Conservation (phyloP, 2,113 vertebrate species). For the Nesogale talazaci region DNA sequence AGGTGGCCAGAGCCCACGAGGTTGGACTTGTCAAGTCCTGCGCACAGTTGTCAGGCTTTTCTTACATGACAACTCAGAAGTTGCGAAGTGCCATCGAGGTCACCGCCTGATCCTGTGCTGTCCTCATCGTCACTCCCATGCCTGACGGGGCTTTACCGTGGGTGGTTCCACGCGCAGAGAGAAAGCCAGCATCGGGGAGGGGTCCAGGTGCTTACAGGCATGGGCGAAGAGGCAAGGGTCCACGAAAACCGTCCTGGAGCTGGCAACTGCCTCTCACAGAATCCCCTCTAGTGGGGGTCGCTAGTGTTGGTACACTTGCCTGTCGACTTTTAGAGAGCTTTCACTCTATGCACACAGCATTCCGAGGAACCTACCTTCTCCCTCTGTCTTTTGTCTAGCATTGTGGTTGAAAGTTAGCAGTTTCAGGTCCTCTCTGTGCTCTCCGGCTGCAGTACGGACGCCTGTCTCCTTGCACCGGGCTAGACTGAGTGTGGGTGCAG, state of each 20-base stretch:
- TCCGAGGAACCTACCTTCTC: neutral
- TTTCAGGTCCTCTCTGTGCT: neutral
- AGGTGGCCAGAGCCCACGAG: neutral
- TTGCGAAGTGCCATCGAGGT: no score
- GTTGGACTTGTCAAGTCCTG: neutral
- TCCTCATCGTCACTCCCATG: no score
- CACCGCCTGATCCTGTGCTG: no score
- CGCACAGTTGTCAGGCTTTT: neutral
- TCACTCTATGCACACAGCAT: no score
- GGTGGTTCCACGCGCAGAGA: no score
- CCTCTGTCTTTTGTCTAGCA: neutral
- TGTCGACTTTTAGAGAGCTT: no score
- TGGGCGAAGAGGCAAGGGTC: neutral
- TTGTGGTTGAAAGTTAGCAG: neutral
- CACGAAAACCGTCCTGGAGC: neutral
- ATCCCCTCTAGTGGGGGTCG: neutral
- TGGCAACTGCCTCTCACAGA: neutral
- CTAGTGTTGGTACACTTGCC: neutral
- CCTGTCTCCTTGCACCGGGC: neutral
- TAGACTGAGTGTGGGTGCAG: neutral
- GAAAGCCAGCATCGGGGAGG: neutral
- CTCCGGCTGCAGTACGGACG: neutral
- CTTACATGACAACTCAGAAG: neutral
- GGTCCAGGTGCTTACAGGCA: neutral
- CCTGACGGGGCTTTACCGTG: no score